These are phyloP conservation scores for Vanacampus margaritifer DNA, from an alignment of 2,113 vertebrate genomes.

Conservation along the genomic window DNA sequence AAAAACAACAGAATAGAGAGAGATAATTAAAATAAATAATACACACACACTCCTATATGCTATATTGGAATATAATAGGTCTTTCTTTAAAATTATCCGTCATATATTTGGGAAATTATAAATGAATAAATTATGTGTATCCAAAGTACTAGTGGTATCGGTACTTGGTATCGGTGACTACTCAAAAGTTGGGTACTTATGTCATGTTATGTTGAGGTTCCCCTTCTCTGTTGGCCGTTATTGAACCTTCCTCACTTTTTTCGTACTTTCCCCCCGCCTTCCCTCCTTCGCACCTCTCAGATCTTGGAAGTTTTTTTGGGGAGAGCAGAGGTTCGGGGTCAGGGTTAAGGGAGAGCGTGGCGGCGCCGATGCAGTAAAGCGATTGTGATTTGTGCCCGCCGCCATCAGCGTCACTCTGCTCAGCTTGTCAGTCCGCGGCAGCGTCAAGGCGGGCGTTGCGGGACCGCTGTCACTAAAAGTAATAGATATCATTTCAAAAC, in stretches of 20 bases:
- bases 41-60: too few relatives aligned
- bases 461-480: conserved; percentile 85
- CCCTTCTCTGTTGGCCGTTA: neutral
- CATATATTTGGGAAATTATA: too few relatives aligned
- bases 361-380: conserved; percentile 77
- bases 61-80: too few relatives aligned
- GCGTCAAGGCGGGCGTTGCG: conserved; percentile 73
- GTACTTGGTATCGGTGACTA: too few relatives aligned
- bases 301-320: conserved; percentile 22
- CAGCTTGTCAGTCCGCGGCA: conserved; percentile 77
- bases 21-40: too few relatives aligned
- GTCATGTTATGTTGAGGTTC: neutral
- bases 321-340: conserved; percentile 42
- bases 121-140: too few relatives aligned
- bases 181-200: too few relatives aligned
- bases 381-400: conserved; percentile 87
- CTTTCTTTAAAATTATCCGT: too few relatives aligned
- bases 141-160: too few relatives aligned
- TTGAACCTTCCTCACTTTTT: neutral
- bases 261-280: neutral
- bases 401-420: conserved; percentile 82
- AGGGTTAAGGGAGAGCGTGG: conserved; percentile 45
- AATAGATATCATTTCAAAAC: conserved; percentile 89
- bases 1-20: too few relatives aligned
- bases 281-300: conserved; percentile 26